Evolutionary conservation across 2,888 invertebrate genomes (phyloP), one percentile per base, ranked within the genome.

Genomic region (Erebia aethiops): DNA sequence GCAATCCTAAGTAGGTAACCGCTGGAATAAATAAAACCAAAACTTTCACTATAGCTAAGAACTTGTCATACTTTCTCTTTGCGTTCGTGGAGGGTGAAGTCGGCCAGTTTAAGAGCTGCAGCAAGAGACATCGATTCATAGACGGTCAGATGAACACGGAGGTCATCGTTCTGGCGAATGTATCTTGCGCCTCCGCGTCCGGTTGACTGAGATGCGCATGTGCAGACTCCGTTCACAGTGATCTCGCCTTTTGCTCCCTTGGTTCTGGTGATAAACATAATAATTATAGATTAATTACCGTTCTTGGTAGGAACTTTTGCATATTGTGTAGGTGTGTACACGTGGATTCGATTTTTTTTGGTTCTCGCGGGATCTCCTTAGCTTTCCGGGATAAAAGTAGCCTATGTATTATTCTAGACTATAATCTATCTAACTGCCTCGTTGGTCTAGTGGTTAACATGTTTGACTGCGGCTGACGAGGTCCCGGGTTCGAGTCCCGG

Each of bases 71-170:
- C 97, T 95, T 96, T 95, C 81, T 95, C 94, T 79, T 95, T 94
- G 83, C 96, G 96, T 80, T 96, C 95, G 18, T 95, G 94, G n/a
- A 94, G 89, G 16, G 94, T 94, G 77, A 96, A 95, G 67, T 94
- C 94, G 77, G 97, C 97, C 66, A 98, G 94, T 85, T 98, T 98
- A 69, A 98, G 95, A 76, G 97, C 95, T 2, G 97, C 97, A 0
- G 97, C 97, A 67, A 97, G 94, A 80, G 95, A 95, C 97, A 98
- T 97, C 78, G 97, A 95, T 90, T 98, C 97, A 81, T 96, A 94
- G 62, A 97, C 96, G 68, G 97, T 96, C 78, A 98, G 93, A 80
- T 96, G 94, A 43, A 95, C 95, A 75, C 97, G 94, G 81, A 97
- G 88, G 81, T 96, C 94, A 84, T 97, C 97, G 73, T 97, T 95